Evolutionary conservation across 1,140 invertebrate genomes (phyloP).

Genomic region (Asbolus verrucosus): DNA sequence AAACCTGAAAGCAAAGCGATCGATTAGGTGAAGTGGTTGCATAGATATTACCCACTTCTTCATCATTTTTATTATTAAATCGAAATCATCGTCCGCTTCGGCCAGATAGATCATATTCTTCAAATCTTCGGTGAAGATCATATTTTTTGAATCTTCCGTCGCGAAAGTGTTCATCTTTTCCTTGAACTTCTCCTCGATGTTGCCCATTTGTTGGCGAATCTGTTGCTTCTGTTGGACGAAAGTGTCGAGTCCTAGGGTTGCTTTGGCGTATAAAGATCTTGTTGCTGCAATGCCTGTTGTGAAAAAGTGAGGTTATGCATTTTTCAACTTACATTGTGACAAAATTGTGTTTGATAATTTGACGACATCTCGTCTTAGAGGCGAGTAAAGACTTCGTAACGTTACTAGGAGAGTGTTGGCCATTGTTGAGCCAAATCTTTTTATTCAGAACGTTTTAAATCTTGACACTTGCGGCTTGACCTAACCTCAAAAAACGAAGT

Average conservation of each 20-base stretch:
- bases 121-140: constrained; percentile 88
- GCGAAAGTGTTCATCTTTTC: constrained; percentile 76
- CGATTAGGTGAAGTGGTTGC: constrained; percentile 6
- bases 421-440: not conserved
- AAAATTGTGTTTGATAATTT: not conserved
- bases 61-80: constrained; percentile 76
- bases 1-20: constrained; percentile 72
- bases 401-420: not conserved
- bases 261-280: constrained; percentile 67
- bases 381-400: not conserved
- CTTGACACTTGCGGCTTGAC: not conserved
- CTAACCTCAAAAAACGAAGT: constrained; percentile 17
- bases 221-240: constrained; percentile 69
- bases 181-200: constrained; percentile 74
- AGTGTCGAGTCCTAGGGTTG: constrained; percentile 71
- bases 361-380: not conserved
- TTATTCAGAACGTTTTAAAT: not conserved
- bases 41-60: constrained; percentile 67
- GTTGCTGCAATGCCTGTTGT: not conserved
- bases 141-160: constrained; percentile 67
- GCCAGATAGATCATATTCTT: constrained; percentile 83
- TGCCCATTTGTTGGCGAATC: constrained; percentile 70
- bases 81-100: constrained; percentile 71
- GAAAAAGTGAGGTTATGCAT: not conserved
- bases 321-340: not conserved